Base-by-base conservation (phyloP, 2,113 vertebrate species). In the Apistogramma diplotaenia region DNA sequence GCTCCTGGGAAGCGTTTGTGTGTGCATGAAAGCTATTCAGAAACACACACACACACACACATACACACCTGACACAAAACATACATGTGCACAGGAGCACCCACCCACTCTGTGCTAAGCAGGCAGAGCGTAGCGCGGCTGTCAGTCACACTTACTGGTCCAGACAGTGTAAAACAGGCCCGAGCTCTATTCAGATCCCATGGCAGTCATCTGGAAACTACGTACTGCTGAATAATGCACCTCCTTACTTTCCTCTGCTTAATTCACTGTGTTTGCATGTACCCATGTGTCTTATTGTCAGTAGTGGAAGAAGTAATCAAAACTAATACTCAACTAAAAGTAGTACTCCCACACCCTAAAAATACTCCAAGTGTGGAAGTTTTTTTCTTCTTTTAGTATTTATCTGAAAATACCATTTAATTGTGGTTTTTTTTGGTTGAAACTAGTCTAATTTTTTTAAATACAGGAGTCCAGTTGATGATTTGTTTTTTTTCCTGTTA, bases 81-180 rank as follows among this genome's bases (percentile, higher is more conserved):
- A 71, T 90, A 86, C 87, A 73, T 75, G 86, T 82, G 82, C 83
- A 53, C 62, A 54, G 78, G 77, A 89, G 88, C 86, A 82, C 91
- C 91, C 86, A 79, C 91, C 89, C 88, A 90, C 89, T 88, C 46
- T 8, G 82, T 67, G 86, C 90, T 87, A 85, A 93, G 89, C 89
- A 91, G 89, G 89, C 85, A 82, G 90, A 92, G 93, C 87, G 76
- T 85, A 91, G 87, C 90, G 40, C 89, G 86, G 92, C 92, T 91
- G 93, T 93, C 94, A 93, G 93, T 94, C 94, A 94, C 90, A 92
- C 89, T 92, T 89, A 91, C 81, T 91, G 92, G 92, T 85, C 91
- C 93, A 91, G 94, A 93, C 92, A 89, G 84, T 91, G 91, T 90
- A 88, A 86, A 93, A 91, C 91, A 91, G 92, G 83, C 86, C 91